These are phyloP conservation scores for Hippopotamus amphibius DNA, from an alignment of 2,113 vertebrate species.

Conservation along the genomic window DNA sequence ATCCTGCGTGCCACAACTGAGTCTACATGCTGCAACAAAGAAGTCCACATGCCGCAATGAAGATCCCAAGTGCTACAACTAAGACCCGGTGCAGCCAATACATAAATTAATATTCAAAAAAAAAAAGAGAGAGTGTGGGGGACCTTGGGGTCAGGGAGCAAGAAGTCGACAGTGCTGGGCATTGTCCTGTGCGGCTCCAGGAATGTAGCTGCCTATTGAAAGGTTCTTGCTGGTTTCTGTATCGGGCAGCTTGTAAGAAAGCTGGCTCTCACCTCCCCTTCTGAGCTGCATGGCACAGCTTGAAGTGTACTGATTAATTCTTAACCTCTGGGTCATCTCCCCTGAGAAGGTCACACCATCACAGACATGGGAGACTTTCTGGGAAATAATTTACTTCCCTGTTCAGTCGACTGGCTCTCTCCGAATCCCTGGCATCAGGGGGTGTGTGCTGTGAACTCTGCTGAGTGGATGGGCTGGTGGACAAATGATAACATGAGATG, in stretches of 20 bases:
- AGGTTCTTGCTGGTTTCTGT: neutral
- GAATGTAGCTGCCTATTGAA: fast-evolving
- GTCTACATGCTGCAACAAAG: too few species aligned
- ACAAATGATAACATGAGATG: neutral
- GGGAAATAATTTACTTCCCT: neutral
- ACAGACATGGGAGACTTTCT: neutral
- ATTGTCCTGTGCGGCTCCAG: neutral
- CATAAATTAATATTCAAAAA: too few species aligned
- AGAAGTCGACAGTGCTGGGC: fast-evolving
- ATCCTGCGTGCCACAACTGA: too few species aligned
- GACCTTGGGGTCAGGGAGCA: neutral
- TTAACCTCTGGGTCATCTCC: neutral
- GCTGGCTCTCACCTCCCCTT: too few species aligned
- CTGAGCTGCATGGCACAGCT: neutral
- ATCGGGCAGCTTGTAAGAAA: neutral
- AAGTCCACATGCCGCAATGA: too few species aligned
- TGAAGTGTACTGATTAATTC: neutral
- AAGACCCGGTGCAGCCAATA: too few species aligned
- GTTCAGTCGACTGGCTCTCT: neutral
- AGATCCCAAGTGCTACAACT: too few species aligned
- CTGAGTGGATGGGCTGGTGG: neutral
- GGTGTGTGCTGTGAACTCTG: too few species aligned
- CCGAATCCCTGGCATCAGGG: neutral
- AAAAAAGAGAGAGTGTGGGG: neutral
- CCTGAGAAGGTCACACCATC: too few species aligned